These are phyloP conservation scores for Mimumesa dahlbomi DNA, from an alignment of 2,888 invertebrate genomes.

Conservation along the genomic window DNA sequence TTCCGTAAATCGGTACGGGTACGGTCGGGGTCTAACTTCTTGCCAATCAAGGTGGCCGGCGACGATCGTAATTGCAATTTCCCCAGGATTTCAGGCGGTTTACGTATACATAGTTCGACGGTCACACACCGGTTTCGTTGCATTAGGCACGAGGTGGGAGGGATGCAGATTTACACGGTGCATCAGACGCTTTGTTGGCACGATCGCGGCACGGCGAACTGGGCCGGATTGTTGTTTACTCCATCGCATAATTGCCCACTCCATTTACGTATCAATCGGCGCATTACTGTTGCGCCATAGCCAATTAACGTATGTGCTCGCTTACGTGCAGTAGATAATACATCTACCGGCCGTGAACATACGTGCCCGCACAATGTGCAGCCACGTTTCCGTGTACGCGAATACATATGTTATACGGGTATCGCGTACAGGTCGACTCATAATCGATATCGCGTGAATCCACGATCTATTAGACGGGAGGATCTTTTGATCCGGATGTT, in stretches of 20 bases:
- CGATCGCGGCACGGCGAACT: constrained; percentile 33
- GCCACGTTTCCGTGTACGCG: constrained; percentile 11
- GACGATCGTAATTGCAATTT: constrained; percentile 36
- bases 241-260: constrained; percentile 64
- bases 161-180: constrained; percentile 48
- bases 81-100: constrained; percentile 28
- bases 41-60: constrained; percentile 26
- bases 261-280: constrained; percentile 69
- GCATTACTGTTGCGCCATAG: constrained; percentile 60
- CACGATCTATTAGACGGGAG: too few species aligned
- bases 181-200: constrained; percentile 47
- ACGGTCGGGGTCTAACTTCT: constrained; percentile 29
- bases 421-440: constrained; percentile 3
- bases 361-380: constrained; percentile 16
- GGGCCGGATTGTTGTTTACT: constrained; percentile 60
- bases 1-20: neutral
- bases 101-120: neutral
- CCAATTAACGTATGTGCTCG: constrained; percentile 58
- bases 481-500: neutral
- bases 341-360: constrained; percentile 11
- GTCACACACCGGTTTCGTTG: constrained; percentile 25
- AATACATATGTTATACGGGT: neutral
- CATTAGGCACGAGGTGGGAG: constrained; percentile 25
- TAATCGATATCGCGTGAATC: too few species aligned
- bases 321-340: constrained; percentile 31